Evolutionary conservation across 2,797 vertebrate species (phyloP).

Genomic region (Chromobotia macracanthus): DNA sequence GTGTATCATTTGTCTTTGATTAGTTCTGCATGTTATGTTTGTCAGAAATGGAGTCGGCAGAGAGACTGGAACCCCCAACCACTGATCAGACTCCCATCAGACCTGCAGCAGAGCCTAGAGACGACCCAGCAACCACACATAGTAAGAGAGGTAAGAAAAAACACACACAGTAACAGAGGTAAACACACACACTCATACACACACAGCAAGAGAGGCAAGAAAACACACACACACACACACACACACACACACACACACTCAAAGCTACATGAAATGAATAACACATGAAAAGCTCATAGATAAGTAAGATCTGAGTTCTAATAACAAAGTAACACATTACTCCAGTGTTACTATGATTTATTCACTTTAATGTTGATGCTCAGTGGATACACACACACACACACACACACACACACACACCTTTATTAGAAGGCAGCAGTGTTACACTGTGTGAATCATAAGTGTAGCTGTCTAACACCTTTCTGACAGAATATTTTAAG

Average conservation of each 20-base stretch:
- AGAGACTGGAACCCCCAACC: slow-evolving; percentile 81
- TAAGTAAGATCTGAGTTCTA: neutral
- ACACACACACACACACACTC: too few relatives aligned
- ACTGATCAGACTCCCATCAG: slow-evolving; percentile 76
- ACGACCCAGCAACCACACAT: slow-evolving; percentile 72
- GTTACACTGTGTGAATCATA: slow-evolving; percentile 55
- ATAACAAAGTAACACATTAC: too few relatives aligned
- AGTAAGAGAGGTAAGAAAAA: slow-evolving; percentile 75
- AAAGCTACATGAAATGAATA: neutral
- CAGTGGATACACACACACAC: slow-evolving; percentile 15
- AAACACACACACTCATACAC: neutral
- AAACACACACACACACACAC: too few relatives aligned
- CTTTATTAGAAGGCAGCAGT: slow-evolving; percentile 18
- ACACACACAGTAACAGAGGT: neutral
- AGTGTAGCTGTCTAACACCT: slow-evolving; percentile 60
- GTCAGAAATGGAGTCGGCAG: slow-evolving; percentile 93
- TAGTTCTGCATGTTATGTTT: slow-evolving; percentile 57
- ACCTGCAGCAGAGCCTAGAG: slow-evolving; percentile 71
- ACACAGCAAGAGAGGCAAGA: too few relatives aligned
- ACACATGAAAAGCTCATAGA: neutral
- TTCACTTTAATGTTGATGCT: neutral
- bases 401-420: too few relatives aligned
- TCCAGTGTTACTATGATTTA: too few relatives aligned
- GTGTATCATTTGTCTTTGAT: neutral
- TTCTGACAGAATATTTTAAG: slow-evolving; percentile 64